Evolutionary conservation across 2,113 vertebrate genomes (phyloP).

Genomic region (Corythornis vintsioides): DNA sequence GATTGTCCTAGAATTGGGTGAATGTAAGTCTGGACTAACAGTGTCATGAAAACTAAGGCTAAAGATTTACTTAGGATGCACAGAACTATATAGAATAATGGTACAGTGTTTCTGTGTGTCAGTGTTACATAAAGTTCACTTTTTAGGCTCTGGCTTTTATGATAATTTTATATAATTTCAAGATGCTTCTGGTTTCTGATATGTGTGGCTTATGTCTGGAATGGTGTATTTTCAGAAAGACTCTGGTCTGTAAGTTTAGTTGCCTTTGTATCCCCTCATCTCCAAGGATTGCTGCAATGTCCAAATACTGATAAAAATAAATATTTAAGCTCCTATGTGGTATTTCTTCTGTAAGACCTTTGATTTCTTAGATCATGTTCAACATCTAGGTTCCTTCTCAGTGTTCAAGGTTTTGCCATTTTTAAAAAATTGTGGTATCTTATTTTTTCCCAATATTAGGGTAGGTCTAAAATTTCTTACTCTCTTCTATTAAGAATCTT

Average conservation of each 20-base stretch:
- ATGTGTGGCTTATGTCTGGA: not conserved
- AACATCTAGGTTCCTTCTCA: not conserved
- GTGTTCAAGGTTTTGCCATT: not conserved
- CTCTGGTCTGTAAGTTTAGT: not conserved
- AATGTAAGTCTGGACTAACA: not conserved
- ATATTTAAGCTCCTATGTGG: not conserved
- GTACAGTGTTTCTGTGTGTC: not conserved
- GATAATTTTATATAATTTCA: not conserved
- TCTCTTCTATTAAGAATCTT: not conserved
- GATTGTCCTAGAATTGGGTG: not conserved
- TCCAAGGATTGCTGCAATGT: not conserved
- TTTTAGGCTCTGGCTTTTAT: not conserved
- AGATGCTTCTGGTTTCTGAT: not conserved
- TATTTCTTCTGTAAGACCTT: not conserved
- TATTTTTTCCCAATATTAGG: rapidly evolving
- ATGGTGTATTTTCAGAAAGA: not conserved
- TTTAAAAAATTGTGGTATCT: too few species aligned
- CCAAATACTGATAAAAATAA: not conserved
- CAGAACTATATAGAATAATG: not conserved
- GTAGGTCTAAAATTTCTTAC: not conserved
- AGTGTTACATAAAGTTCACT: not conserved
- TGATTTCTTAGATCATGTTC: not conserved
- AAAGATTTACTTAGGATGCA: not conserved
- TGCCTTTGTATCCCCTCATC: not conserved
- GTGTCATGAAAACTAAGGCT: not conserved